These are phyloP conservation scores for Achroia grisella DNA, from an alignment of 1,140 invertebrate genomes.

Conservation along the genomic window DNA sequence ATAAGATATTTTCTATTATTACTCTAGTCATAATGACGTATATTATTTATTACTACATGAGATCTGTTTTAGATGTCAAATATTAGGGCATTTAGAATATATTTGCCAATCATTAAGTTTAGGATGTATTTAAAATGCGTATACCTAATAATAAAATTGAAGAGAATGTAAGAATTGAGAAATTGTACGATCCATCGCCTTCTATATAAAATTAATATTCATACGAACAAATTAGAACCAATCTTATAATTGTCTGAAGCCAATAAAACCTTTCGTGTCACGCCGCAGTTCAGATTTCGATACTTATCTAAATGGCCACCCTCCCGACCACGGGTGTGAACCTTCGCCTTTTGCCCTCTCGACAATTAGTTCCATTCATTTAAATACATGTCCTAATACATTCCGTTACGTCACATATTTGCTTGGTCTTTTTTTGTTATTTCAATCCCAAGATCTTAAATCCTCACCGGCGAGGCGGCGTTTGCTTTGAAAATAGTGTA, in stretches of 20 bases:
- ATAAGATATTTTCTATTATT: too few relatives aligned
- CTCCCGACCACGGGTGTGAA: conserved; percentile 40
- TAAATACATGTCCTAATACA: conserved; percentile 8
- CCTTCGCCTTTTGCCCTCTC: conserved; percentile 44
- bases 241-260: conserved; percentile 39
- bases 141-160: too few relatives aligned
- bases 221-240: conserved; percentile 22
- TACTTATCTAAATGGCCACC: conserved; percentile 52
- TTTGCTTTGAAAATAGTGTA: conserved; percentile 10
- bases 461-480: neutral
- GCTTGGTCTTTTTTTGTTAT: neutral
- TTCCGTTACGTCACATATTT: conserved; percentile 8
- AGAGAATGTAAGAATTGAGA: too few relatives aligned
- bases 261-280: conserved; percentile 58
- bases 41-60: too few relatives aligned
- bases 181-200: neutral
- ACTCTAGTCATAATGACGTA: too few relatives aligned
- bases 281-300: conserved; percentile 46
- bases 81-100: too few relatives aligned
- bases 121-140: too few relatives aligned
- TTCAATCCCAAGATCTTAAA: neutral
- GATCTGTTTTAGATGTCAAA: too few relatives aligned
- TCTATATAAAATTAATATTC: conserved; percentile 4
- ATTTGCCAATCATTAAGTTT: too few relatives aligned
- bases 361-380: conserved; percentile 9